phyloP scores from a whole-genome alignment of 1,140 invertebrate genomes.

The Cherax quadricarinatus region DNA sequence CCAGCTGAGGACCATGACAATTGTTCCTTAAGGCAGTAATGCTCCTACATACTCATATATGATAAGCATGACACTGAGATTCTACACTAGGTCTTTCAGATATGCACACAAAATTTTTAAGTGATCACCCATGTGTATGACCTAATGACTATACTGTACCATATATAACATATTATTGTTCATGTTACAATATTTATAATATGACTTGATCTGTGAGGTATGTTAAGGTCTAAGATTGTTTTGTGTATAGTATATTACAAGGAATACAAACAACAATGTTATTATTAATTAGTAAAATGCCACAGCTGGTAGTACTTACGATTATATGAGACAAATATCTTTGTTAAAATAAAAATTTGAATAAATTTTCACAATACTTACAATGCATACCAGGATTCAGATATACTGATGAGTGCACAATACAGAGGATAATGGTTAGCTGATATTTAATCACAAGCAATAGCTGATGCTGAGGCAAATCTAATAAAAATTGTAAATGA shows the following conservation, averaged over 20 bases:
- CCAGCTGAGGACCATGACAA: slow-evolving; percentile 36
- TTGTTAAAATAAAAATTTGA: neutral
- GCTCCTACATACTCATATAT: neutral
- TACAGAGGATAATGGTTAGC: neutral
- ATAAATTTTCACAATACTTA: neutral
- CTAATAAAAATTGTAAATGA: too few species aligned
- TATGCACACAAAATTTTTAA: neutral
- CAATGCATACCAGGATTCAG: neutral
- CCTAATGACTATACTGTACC: neutral
- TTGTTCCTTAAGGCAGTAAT: neutral
- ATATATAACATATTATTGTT: neutral
- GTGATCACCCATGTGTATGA: neutral
- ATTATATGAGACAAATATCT: neutral
- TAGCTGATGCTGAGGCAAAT: too few species aligned
- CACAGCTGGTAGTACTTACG: neutral
- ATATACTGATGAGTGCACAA: neutral
- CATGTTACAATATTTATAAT: neutral
- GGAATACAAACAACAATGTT: neutral
- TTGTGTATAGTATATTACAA: neutral
- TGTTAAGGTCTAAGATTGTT: neutral
- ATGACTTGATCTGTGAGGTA: neutral
- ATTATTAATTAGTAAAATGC: neutral
- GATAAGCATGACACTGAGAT: neutral
- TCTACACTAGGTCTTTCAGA: neutral
- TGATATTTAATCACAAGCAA: too few species aligned